Conservation (phyloP, 2,888 invertebrate species). For the Leptopterna dolabrata region DNA sequence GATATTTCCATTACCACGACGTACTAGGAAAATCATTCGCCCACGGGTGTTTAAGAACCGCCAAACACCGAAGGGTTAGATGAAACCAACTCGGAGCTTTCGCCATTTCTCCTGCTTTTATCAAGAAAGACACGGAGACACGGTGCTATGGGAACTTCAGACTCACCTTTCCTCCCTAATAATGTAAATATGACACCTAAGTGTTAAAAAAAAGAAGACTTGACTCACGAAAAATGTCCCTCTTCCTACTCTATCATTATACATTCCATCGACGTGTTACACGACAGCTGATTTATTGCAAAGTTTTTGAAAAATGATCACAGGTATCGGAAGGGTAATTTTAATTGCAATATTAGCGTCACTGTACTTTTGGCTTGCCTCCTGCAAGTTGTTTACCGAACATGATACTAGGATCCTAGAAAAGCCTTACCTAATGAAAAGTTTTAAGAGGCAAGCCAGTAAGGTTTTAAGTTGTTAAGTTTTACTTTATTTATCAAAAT, state of each 20-base stretch:
- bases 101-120: not conserved
- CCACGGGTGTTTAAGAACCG: not conserved
- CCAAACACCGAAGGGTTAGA: not conserved
- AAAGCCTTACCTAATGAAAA: no score
- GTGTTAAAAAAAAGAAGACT: not conserved
- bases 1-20: not conserved
- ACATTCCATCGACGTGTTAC: not conserved
- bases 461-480: no score
- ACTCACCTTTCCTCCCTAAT: not conserved
- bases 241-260: not conserved
- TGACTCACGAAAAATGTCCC: not conserved
- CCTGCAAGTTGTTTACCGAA: no score
- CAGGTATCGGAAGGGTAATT: no score
- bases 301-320: not conserved
- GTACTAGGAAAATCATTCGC: constrained; percentile 12
- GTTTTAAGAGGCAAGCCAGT: no score
- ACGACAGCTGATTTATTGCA: not conserved
- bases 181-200: not conserved
- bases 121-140: not conserved
- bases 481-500: no score
- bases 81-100: not conserved
- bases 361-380: no score
- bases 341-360: no score
- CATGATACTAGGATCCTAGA: no score
- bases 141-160: not conserved